A percentile compares a stretch with the other conserved stretches of the same genome.
These are phyloP conservation scores for Oscheius myriophilus DNA, from an alignment of 2,888 invertebrate genomes.

Conservation along the genomic window DNA sequence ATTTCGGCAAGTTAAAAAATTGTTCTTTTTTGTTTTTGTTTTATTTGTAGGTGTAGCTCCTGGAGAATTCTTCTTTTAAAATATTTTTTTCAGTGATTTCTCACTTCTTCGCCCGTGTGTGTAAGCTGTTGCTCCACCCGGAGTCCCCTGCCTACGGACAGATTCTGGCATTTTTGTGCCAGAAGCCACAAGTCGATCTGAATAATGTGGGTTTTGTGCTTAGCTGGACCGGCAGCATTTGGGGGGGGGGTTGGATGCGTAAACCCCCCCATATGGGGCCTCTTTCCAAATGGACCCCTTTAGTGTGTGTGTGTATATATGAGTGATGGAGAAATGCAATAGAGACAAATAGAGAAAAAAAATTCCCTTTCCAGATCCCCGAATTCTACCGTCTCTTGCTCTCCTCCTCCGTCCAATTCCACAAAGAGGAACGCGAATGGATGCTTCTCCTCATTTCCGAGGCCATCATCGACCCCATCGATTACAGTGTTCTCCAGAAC, in stretches of 20 bases:
- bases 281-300: no score
- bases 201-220: slow-evolving; percentile 73
- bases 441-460: slow-evolving; percentile 82
- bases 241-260: no score
- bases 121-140: slow-evolving; percentile 81
- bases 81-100: slow-evolving; percentile 74
- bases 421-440: slow-evolving; percentile 80
- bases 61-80: neutral
- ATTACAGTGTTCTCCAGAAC: slow-evolving; percentile 79
- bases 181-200: slow-evolving; percentile 82
- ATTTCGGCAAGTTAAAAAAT: no score
- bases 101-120: slow-evolving; percentile 80
- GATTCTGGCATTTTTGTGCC: slow-evolving; percentile 82
- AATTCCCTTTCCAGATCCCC: no score
- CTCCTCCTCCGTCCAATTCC: slow-evolving; percentile 79
- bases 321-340: no score
- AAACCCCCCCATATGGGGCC: no score
- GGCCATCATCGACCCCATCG: slow-evolving; percentile 81
- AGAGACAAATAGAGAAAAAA: no score
- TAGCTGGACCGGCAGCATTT: no score
- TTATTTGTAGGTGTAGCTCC: no score
- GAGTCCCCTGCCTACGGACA: slow-evolving; percentile 78
- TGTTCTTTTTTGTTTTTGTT: slow-evolving; percentile 6
- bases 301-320: no score
- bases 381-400: slow-evolving; percentile 87